phyloP scores from a whole-genome alignment of 2,888 invertebrate genomes.

The Acronicta aceris region DNA sequence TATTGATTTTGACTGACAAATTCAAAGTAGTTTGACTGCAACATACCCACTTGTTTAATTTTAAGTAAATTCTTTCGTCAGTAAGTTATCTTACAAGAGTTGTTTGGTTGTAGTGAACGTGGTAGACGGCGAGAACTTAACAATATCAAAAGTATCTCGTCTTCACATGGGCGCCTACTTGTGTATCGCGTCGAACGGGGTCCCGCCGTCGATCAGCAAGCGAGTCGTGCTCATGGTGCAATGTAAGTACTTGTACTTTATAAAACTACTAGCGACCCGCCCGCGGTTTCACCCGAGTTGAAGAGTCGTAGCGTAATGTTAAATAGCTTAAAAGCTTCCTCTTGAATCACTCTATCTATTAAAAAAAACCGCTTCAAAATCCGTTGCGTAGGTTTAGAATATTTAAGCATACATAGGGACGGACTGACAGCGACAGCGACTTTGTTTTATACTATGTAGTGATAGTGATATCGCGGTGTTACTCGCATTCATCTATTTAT shows the following conservation, averaged over 20 bases:
- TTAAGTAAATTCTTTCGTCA: neutral
- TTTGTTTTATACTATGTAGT: too few relatives aligned
- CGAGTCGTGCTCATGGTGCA: slow-evolving; percentile 94
- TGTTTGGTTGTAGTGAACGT: slow-evolving; percentile 92
- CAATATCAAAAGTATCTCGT: slow-evolving; percentile 96
- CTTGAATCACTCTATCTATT: too few relatives aligned
- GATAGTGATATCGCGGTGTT: too few relatives aligned
- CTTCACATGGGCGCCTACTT: slow-evolving; percentile 97
- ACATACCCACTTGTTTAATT: neutral
- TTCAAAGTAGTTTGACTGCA: neutral
- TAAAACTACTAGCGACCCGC: too few relatives aligned
- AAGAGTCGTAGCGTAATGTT: too few relatives aligned
- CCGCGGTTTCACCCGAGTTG: too few relatives aligned
- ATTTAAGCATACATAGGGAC: too few relatives aligned
- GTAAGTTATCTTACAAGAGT: slow-evolving; percentile 13
- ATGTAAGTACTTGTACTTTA: slow-evolving; percentile 90
- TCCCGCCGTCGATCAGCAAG: slow-evolving; percentile 97
- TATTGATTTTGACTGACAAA: neutral
- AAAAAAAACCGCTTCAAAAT: too few relatives aligned
- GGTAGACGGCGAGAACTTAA: slow-evolving; percentile 95
- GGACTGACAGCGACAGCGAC: too few relatives aligned
- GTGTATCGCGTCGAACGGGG: slow-evolving; percentile 97
- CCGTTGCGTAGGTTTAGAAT: too few relatives aligned
- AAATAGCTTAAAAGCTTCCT: too few relatives aligned
- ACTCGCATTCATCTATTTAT: too few relatives aligned